Evolutionary conservation across 2,113 vertebrate genomes (phyloP).

Genomic region (Scopus umbretta): DNA sequence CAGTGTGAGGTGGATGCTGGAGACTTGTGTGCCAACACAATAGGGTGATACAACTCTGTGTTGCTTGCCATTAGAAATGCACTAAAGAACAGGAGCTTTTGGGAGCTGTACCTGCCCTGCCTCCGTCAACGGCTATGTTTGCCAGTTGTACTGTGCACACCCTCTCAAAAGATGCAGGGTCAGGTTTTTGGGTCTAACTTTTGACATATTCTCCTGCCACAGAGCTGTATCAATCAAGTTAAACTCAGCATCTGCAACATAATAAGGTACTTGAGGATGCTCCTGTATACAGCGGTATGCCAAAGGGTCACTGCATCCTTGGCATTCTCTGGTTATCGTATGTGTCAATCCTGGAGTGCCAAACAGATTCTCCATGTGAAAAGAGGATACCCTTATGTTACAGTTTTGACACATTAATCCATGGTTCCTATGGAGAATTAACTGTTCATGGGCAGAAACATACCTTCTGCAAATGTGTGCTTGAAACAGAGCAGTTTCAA

Average conservation of each 20-base stretch:
- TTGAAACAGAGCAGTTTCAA: background rate
- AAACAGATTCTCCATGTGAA: background rate
- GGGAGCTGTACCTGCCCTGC: background rate
- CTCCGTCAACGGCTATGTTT: background rate
- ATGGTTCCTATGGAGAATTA: background rate
- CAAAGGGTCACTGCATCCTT: background rate
- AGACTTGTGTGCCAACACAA: background rate
- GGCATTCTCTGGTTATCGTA: background rate
- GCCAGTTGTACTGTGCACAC: background rate
- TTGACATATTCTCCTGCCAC: background rate
- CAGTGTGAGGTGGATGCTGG: accelerated
- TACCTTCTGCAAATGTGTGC: background rate
- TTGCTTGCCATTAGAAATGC: background rate
- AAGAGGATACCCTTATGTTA: background rate
- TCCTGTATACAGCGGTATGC: background rate
- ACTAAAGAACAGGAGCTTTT: background rate
- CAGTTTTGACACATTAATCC: background rate
- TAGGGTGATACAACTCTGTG: background rate
- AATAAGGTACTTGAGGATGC: background rate
- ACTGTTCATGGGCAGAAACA: background rate
- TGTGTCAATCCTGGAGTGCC: background rate
- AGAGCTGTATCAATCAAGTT: background rate
- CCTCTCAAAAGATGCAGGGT: background rate
- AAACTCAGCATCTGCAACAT: background rate
- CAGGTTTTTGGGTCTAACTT: background rate